Evolutionary conservation across 2,113 vertebrate species (phyloP).

Genomic region (Megaceryle maxima): DNA sequence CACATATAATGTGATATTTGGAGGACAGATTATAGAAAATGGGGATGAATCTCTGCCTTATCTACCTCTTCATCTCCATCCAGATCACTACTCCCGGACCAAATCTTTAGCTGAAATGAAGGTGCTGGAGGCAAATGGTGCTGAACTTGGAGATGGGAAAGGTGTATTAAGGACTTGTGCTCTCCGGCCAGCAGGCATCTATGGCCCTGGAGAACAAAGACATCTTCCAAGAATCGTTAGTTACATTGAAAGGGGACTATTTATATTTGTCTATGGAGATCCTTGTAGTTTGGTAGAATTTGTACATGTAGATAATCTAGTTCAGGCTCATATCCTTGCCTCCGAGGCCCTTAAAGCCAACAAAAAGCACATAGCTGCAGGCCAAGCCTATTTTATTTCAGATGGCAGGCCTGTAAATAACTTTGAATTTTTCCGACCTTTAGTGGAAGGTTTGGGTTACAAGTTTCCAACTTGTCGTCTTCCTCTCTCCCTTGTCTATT

Average conservation of each 20-base stretch:
- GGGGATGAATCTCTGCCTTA: slow-evolving; percentile 92
- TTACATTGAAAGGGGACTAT: slow-evolving; percentile 88
- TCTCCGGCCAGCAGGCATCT: slow-evolving; percentile 91
- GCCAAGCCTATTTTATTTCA: slow-evolving; percentile 95
- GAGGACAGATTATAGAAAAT: slow-evolving; percentile 89
- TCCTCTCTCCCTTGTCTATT: slow-evolving; percentile 85
- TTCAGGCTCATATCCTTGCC: slow-evolving; percentile 86
- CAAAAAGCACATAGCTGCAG: slow-evolving; percentile 78
- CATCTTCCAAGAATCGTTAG: slow-evolving; percentile 92
- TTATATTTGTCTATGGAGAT: slow-evolving; percentile 88
- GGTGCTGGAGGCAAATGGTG: slow-evolving; percentile 84
- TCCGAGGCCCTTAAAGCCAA: slow-evolving; percentile 77
- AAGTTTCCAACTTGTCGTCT: slow-evolving; percentile 83
- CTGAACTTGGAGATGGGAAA: slow-evolving; percentile 31
- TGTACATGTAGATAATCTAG: slow-evolving; percentile 92
- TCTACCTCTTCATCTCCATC: slow-evolving; percentile 89
- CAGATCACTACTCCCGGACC: slow-evolving; percentile 93
- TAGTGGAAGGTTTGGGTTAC: slow-evolving; percentile 93
- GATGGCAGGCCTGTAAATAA: slow-evolving; percentile 91
- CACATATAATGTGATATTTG: slow-evolving; percentile 93
- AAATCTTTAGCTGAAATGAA: slow-evolving; percentile 91
- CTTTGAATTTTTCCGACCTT: slow-evolving; percentile 92
- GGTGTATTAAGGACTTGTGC: slow-evolving; percentile 85
- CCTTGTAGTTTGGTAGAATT: slow-evolving; percentile 89
- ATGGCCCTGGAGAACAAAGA: slow-evolving; percentile 91